Evolutionary conservation across 2,888 invertebrate genomes (phyloP).

Genomic region (Leptinotarsa haldemani): DNA sequence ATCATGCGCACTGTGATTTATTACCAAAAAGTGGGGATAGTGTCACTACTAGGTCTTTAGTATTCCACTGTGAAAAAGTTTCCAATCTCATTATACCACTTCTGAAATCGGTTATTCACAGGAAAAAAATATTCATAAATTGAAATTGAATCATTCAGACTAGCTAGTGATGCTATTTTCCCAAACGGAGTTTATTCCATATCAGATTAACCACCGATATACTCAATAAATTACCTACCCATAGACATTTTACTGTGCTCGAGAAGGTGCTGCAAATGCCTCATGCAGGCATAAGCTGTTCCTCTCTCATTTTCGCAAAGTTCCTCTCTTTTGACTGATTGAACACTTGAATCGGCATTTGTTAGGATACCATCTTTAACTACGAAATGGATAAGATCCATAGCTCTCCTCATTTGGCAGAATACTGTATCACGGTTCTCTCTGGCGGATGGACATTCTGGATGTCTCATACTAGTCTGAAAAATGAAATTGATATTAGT

Average conservation of each 20-base stretch:
- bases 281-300: constrained; percentile 84
- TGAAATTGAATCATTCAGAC: too few relatives aligned
- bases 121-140: too few relatives aligned
- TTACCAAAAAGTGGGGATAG: too few relatives aligned
- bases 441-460: constrained; percentile 90
- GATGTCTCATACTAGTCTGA: constrained; percentile 92
- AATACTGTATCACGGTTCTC: constrained; percentile 98
- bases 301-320: constrained; percentile 72
- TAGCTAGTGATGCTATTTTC: too few relatives aligned
- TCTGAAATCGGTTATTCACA: too few relatives aligned
- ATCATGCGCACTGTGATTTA: too few relatives aligned
- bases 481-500: constrained; percentile 35
- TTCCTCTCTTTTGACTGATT: constrained; percentile 69
- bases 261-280: constrained; percentile 86
- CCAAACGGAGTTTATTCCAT: too few relatives aligned
- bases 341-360: constrained; percentile 57
- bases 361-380: constrained; percentile 94
- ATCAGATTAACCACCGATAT: neutral
- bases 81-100: too few relatives aligned
- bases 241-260: constrained; percentile 86
- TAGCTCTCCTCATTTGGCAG: constrained; percentile 96
- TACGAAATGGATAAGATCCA: constrained; percentile 97
- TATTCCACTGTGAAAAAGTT: too few relatives aligned
- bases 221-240: constrained; percentile 52
- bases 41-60: too few relatives aligned